Conservation (phyloP, 2,113 vertebrate species). For the Rafetus swinhoei region DNA sequence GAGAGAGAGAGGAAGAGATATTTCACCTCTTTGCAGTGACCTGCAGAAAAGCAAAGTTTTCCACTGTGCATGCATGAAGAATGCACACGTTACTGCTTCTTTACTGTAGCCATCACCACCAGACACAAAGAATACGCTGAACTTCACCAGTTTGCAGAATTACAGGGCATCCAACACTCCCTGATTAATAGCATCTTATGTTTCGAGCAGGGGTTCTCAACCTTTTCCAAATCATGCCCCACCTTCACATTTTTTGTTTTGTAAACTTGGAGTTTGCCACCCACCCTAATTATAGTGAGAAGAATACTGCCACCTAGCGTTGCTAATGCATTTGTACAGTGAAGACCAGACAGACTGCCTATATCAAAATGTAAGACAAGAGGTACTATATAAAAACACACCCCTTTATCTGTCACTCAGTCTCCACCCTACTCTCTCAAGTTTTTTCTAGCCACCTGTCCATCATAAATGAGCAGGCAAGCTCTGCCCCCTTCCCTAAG, state of each 20-base stretch:
- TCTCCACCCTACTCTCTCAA: background rate
- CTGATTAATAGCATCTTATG: accelerated
- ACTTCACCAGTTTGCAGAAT: background rate
- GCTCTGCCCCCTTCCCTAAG: background rate
- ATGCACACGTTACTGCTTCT: accelerated
- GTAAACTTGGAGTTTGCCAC: background rate
- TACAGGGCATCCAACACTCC: background rate
- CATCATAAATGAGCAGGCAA: background rate
- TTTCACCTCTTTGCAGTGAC: background rate
- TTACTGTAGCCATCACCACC: accelerated
- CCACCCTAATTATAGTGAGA: background rate
- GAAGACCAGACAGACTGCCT: background rate
- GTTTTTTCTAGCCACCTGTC: background rate
- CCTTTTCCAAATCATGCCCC: background rate
- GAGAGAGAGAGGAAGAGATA: background rate
- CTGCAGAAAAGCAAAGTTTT: background rate
- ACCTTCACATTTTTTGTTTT: background rate
- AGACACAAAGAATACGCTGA: accelerated
- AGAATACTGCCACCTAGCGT: background rate
- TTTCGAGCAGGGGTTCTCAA: background rate
- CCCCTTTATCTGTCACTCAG: background rate
- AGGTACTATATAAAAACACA: background rate
- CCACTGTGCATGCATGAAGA: no score
- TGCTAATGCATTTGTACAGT: background rate
- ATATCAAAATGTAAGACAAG: background rate